phyloP scores from a whole-genome alignment of 2,888 invertebrate genomes.

The Amphipoea oculea region DNA sequence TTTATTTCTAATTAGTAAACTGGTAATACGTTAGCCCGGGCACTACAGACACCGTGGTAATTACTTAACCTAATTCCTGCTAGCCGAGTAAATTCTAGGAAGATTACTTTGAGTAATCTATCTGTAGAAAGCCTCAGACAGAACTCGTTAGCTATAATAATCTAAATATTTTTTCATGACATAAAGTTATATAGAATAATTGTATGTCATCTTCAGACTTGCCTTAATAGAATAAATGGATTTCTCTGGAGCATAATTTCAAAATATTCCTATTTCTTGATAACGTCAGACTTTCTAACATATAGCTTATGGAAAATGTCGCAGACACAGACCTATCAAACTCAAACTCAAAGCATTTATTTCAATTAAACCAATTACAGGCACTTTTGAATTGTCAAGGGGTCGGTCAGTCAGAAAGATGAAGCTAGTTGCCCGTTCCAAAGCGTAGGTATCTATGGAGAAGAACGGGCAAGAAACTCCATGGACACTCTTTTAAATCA shows the following conservation, averaged over 20 bases:
- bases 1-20: slow-evolving; percentile 15
- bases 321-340: no score
- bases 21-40: slow-evolving; percentile 3
- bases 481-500: no score
- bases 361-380: no score
- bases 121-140: slow-evolving; percentile 13
- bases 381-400: no score
- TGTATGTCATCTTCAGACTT: slow-evolving; percentile 17
- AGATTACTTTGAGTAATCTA: slow-evolving; percentile 14
- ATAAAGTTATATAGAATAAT: not conserved
- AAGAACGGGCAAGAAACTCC: no score
- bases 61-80: slow-evolving; percentile 44
- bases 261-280: not conserved
- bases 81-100: slow-evolving; percentile 14
- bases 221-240: not conserved
- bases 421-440: no score
- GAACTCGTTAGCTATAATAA: not conserved
- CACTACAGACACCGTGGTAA: slow-evolving; percentile 16
- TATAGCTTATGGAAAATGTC: not conserved
- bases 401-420: no score
- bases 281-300: not conserved
- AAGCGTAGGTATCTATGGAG: no score
- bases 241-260: not conserved
- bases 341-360: no score
- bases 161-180: not conserved